Evolutionary conservation across 2,113 vertebrate genomes (phyloP).

Genomic region (Hepsetus odoe): DNA sequence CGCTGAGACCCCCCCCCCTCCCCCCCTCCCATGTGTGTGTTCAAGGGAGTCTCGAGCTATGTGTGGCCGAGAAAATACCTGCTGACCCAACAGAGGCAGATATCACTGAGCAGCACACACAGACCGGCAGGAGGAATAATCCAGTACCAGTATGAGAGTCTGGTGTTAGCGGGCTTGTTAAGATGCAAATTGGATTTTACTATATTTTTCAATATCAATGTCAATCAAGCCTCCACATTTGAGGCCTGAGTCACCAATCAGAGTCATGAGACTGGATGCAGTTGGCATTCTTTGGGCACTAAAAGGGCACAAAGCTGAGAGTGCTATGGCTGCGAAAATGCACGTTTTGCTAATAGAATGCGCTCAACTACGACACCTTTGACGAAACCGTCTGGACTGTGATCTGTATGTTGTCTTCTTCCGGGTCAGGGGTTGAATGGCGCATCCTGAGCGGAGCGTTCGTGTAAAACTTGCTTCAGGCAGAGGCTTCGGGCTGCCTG

Average conservation of each 20-base stretch:
- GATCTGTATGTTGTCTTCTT: background rate
- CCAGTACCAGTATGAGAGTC: background rate
- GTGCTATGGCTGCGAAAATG: background rate
- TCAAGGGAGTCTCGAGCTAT: slow-evolving; percentile 25
- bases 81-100: slow-evolving; percentile 8
- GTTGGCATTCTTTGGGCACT: background rate
- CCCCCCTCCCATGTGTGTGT: slow-evolving; percentile 51
- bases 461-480: background rate
- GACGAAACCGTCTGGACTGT: background rate
- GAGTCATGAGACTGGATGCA: background rate
- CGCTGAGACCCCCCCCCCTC: slow-evolving; percentile 59
- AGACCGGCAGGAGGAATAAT: background rate
- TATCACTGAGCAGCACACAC: slow-evolving; percentile 30
- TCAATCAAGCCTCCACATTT: background rate
- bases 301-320: background rate
- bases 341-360: background rate
- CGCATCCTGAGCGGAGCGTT: background rate
- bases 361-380: too few relatives aligned
- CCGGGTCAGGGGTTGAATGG: background rate
- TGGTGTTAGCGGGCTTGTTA: background rate
- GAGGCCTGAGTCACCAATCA: background rate
- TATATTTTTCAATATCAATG: background rate
- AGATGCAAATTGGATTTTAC: slow-evolving; percentile 19
- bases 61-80: slow-evolving; percentile 16
- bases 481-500: background rate